phyloP scores from a whole-genome alignment of 2,113 vertebrate genomes.

The Osmerus mordax region DNA sequence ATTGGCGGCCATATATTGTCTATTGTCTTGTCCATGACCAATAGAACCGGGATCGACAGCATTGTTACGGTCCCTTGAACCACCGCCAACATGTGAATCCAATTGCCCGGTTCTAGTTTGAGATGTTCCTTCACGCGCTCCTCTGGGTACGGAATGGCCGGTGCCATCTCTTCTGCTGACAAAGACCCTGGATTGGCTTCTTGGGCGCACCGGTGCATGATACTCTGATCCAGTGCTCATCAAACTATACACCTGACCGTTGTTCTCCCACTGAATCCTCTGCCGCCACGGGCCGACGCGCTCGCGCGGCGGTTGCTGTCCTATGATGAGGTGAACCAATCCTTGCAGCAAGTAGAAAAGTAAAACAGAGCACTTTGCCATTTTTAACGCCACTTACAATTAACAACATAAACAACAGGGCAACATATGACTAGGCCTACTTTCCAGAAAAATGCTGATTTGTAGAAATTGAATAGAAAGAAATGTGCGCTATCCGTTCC shows the following conservation, averaged over 20 bases:
- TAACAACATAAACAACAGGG: constrained; percentile 6
- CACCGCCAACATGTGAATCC: constrained; percentile 24
- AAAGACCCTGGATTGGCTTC: constrained; percentile 55
- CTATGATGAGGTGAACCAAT: constrained; percentile 47
- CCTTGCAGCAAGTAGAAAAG: constrained; percentile 57
- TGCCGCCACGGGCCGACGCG: constrained; percentile 62
- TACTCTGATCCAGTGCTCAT: constrained; percentile 74
- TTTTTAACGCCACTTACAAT: constrained; percentile 18
- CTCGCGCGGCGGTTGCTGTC: constrained; percentile 47
- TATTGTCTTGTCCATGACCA: constrained; percentile 9
- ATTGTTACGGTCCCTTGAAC: constrained; percentile 7
- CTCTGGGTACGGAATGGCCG: constrained; percentile 10
- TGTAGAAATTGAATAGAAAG: constrained; percentile 24
- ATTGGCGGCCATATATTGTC: constrained; percentile 23
- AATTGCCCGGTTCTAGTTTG: constrained; percentile 17
- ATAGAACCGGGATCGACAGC: neutral
- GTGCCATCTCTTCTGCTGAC: constrained; percentile 45
- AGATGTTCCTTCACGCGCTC: constrained; percentile 28
- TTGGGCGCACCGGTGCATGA: constrained; percentile 55
- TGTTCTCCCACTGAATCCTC: constrained; percentile 73
- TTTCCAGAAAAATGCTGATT: constrained; percentile 5
- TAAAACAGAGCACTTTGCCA: constrained; percentile 58
- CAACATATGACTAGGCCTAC: constrained; percentile 9
- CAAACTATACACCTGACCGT: constrained; percentile 71
- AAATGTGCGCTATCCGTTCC: constrained; percentile 27